These are phyloP conservation scores for Bombus affinis DNA, from an alignment of 1,140 invertebrate genomes.

Conservation along the genomic window DNA sequence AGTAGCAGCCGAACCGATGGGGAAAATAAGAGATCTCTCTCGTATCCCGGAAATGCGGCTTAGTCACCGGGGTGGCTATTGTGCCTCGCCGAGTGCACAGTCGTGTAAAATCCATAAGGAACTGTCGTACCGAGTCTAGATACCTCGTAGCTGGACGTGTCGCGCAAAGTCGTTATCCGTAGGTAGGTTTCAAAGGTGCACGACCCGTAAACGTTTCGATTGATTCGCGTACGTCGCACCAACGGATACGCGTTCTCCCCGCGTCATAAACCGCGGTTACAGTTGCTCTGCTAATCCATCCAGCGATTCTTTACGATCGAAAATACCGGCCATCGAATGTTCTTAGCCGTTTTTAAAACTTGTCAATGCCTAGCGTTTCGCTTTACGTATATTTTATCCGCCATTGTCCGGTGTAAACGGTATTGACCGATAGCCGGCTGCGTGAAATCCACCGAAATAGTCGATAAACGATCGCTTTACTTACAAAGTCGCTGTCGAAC, in stretches of 20 bases:
- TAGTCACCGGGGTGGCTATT: slow-evolving; percentile 61
- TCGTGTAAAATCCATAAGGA: slow-evolving; percentile 59
- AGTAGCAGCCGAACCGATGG: background rate
- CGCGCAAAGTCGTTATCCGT: background rate
- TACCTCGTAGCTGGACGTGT: background rate
- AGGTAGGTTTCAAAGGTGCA: background rate
- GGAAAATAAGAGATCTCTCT: slow-evolving; percentile 23
- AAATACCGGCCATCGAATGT: background rate
- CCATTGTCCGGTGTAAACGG: too few species aligned
- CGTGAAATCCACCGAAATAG: too few species aligned
- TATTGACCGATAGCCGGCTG: too few species aligned
- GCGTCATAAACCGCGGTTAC: background rate
- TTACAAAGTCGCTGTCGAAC: too few species aligned
- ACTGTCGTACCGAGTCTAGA: background rate
- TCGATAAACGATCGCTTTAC: too few species aligned
- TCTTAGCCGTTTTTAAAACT: background rate
- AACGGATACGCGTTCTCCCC: background rate
- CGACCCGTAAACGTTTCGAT: slow-evolving; percentile 19
- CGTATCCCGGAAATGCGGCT: slow-evolving; percentile 55
- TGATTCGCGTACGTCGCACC: background rate
- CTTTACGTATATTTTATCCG: too few species aligned
- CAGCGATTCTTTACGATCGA: background rate
- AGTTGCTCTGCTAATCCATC: too few species aligned
- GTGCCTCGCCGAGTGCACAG: slow-evolving; percentile 54
- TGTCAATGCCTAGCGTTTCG: background rate